A percentile compares a stretch with the other conserved stretches of the same genome.
Conservation (phyloP, 2,888 invertebrate genomes). For the Ichneumoninae sp. region DNA sequence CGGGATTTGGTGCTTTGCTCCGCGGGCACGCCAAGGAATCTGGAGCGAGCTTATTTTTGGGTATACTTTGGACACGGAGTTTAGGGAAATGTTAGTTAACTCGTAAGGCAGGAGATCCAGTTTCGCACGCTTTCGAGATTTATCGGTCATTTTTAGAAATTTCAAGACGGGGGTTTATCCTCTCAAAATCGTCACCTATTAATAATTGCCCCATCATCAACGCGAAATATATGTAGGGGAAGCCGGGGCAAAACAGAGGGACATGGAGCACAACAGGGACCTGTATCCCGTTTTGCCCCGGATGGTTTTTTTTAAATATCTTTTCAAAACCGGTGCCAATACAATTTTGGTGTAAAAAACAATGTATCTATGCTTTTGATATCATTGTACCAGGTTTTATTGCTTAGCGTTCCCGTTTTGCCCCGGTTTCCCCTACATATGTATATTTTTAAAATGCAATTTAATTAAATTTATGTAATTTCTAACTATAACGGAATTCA, state of each 20-base stretch:
- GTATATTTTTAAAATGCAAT: neutral
- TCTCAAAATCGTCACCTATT: neutral
- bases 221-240: neutral
- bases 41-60: neutral
- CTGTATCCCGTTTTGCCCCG: no score
- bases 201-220: neutral
- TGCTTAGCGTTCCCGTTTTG: no score
- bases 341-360: no score
- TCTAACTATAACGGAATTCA: neutral
- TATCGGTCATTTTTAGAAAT: no score
- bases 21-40: neutral
- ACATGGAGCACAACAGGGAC: no score
- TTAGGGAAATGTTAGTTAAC: neutral
- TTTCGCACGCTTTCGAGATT: neutral
- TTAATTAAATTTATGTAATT: neutral
- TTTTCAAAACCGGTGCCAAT: no score
- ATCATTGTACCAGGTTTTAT: no score
- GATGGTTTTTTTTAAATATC: no score
- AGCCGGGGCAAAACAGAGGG: no score
- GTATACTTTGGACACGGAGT: neutral
- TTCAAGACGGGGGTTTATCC: neutral
- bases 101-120: neutral
- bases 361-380: no score
- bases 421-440: neutral
- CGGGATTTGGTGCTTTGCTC: slow-evolving; percentile 18